Percentiles rank a stretch among this genome's conserved stretches.
Conservation (phyloP, 1,140 invertebrate genomes). For the Drosophila saltans region DNA sequence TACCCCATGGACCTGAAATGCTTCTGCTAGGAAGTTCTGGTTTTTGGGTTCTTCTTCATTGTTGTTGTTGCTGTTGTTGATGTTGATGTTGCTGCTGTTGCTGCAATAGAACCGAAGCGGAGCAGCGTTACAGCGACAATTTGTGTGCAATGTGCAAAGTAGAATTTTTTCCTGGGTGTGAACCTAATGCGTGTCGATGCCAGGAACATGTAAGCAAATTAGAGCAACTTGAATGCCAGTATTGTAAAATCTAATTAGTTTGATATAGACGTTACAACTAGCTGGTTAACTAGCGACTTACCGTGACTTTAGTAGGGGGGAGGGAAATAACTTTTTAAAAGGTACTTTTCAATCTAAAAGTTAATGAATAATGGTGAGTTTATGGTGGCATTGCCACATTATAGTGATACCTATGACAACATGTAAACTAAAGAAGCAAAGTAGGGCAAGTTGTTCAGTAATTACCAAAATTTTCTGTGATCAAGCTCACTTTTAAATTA, state of each 20-base stretch:
- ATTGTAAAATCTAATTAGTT: constrained; percentile 48
- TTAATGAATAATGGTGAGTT: constrained; percentile 5
- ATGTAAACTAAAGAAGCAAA: too few species aligned
- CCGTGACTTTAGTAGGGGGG: constrained; percentile 2
- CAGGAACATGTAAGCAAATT: constrained; percentile 72
- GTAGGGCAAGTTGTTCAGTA: too few species aligned
- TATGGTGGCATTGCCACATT: not conserved
- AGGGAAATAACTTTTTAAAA: not conserved
- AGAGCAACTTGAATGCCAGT: constrained; percentile 55
- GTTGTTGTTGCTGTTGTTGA: not conserved
- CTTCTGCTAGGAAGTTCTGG: constrained; percentile 36
- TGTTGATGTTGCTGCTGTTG: not conserved
- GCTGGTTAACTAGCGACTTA: not conserved
- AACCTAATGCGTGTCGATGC: constrained; percentile 73
- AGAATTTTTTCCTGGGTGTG: constrained; percentile 75
- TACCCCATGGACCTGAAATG: constrained; percentile 38
- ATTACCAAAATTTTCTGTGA: too few species aligned
- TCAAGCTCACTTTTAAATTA: too few species aligned
- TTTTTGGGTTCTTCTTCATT: constrained; percentile 40
- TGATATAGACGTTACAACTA: constrained; percentile 64
- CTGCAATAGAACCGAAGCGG: constrained; percentile 10
- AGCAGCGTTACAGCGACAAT: constrained; percentile 57
- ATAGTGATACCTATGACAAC: not conserved
- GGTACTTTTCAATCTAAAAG: not conserved
- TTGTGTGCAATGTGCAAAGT: constrained; percentile 77